phyloP scores from a whole-genome alignment of 2,797 vertebrate genomes.

The Galagoides demidoff region DNA sequence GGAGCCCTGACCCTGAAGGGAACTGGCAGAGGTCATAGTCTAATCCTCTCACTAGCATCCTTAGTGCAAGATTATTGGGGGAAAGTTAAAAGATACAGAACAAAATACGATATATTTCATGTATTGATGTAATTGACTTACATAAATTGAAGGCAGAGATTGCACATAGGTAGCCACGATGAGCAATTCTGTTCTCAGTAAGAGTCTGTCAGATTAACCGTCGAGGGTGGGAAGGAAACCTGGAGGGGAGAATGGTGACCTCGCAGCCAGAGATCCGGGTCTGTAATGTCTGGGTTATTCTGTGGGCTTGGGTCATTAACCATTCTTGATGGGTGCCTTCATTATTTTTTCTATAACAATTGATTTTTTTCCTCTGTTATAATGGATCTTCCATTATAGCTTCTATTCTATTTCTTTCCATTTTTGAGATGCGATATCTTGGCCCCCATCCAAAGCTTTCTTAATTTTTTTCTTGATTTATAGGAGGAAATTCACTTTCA shows the following conservation, averaged over 20 bases:
- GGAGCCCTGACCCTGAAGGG: neutral
- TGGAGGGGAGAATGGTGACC: neutral
- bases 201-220: neutral
- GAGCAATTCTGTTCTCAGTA: neutral
- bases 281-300: neutral
- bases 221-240: neutral
- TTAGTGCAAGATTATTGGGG: neutral
- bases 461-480: neutral
- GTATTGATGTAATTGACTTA: neutral
- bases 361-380: neutral
- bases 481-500: slow-evolving; percentile 1
- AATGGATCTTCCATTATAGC: neutral
- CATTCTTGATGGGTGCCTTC: neutral
- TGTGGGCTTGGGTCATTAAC: neutral
- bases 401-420: neutral
- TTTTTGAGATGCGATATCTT: neutral
- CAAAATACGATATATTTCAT: neutral
- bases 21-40: neutral
- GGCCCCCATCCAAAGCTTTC: neutral
- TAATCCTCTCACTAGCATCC: neutral
- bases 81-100: slow-evolving; percentile 22
- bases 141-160: neutral
- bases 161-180: neutral
- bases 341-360: neutral
- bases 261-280: neutral